Evolutionary conservation across 2,113 vertebrate species (phyloP).

Genomic region (human): GRCh38 chr15:91675501-91676000

Average conservation of each 20-base stretch:
- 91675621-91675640: background rate
- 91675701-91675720: background rate
- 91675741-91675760: background rate
- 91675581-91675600: background rate
- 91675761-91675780: background rate
- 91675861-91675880: background rate
- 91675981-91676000: background rate
- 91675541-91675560: too few species aligned
- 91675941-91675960: background rate
- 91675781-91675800: background rate
- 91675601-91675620: background rate
- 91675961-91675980: background rate
- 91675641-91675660: background rate
- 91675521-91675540: too few species aligned
- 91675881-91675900: background rate
- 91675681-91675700: background rate
- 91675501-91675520: too few species aligned
- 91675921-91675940: background rate
- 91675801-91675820: background rate
- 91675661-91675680: background rate
- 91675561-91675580: too few species aligned
- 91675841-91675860: background rate
- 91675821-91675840: background rate
- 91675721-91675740: background rate
- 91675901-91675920: background rate